phyloP scores from a whole-genome alignment of 2,888 invertebrate species.

The Ophraella communa region DNA sequence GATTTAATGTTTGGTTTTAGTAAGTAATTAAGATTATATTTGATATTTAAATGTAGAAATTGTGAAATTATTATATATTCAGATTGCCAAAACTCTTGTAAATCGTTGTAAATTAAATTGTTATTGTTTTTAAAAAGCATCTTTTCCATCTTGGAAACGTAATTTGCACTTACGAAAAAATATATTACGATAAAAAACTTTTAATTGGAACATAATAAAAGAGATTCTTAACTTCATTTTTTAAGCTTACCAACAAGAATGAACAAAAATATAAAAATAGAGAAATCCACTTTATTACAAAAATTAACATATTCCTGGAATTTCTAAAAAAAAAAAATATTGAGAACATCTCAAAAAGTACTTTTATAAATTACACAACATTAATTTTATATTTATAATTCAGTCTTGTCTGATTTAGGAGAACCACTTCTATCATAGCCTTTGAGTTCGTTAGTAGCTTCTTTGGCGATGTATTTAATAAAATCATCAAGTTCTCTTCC shows the following conservation, averaged over 20 bases:
- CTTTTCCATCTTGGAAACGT: no score
- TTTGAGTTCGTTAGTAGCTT: constrained; percentile 86
- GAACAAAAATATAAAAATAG: constrained; percentile 25
- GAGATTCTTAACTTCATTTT: no score
- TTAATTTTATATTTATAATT: constrained; percentile 62
- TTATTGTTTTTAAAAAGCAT: no score
- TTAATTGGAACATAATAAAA: no score
- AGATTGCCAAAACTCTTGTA: no score
- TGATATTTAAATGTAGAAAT: no score
- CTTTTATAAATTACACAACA: constrained; percentile 29
- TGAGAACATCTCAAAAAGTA: constrained; percentile 33
- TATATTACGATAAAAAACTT: no score
- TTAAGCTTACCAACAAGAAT: background rate
- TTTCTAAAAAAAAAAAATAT: constrained; percentile 29
- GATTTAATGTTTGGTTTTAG: no score
- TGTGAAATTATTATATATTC: no score
- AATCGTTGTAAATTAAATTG: no score
- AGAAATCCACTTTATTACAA: constrained; percentile 25
- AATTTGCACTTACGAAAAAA: no score
- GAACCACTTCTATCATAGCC: constrained; percentile 88
- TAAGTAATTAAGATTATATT: no score
- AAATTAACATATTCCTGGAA: constrained; percentile 18
- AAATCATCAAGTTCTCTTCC: constrained; percentile 94
- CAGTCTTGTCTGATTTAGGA: constrained; percentile 63
- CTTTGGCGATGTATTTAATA: constrained; percentile 90